Evolutionary conservation across 2,113 vertebrate species (phyloP).

Genomic region (Jacana jacana): DNA sequence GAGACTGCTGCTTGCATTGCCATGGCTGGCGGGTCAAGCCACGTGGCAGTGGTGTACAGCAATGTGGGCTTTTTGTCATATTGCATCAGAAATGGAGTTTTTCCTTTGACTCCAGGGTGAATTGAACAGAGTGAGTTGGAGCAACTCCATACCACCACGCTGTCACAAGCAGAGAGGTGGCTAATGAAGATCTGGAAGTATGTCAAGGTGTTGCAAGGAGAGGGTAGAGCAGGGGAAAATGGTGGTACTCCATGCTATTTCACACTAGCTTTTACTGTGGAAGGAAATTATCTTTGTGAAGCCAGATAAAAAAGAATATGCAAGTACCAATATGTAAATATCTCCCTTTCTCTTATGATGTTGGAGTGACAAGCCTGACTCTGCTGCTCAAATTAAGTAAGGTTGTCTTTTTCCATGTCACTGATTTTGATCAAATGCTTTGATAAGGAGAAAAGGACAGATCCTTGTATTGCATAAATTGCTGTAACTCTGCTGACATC

Average conservation of each 20-base stretch:
- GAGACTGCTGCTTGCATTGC: background rate
- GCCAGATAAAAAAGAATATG: conserved; percentile 45
- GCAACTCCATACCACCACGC: background rate
- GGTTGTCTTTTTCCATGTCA: conserved; percentile 42
- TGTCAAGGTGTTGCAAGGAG: background rate
- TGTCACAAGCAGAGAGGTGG: background rate
- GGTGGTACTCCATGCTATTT: background rate
- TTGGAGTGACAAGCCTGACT: conserved; percentile 26
- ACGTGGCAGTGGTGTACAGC: background rate
- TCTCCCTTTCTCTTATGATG: conserved; percentile 27
- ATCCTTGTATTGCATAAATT: conserved; percentile 43
- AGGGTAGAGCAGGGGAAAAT: background rate
- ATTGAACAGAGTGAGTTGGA: background rate
- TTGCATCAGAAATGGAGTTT: background rate
- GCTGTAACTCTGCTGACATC: conserved; percentile 37
- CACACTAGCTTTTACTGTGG: background rate
- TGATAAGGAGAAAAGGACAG: conserved; percentile 53
- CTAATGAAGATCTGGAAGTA: conserved; percentile 19
- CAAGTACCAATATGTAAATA: conserved; percentile 37
- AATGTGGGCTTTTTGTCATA: background rate
- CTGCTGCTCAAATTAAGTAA: conserved; percentile 28
- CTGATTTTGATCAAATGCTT: conserved; percentile 52
- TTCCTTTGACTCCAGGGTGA: background rate
- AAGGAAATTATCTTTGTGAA: conserved; percentile 21
- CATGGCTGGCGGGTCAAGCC: background rate